A percentile compares a stretch with the other conserved stretches of the same genome.
Conservation (phyloP, 2,888 invertebrate genomes). For the Lithodes maja region DNA sequence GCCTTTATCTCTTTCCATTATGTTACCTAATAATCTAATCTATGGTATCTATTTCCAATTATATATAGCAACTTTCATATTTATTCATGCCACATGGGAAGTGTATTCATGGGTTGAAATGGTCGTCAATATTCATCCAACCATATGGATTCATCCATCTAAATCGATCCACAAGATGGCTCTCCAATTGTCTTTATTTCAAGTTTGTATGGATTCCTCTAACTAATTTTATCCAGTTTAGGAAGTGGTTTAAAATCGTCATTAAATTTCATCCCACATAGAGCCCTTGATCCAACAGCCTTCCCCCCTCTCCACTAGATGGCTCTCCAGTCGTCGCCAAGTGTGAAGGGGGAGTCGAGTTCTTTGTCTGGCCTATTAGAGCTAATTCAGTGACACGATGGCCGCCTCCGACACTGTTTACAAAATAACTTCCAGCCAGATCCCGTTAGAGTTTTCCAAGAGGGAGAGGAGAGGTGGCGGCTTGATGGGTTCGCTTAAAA, state of each 20-base stretch:
- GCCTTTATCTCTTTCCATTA: no score
- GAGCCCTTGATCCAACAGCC: conserved; percentile 27
- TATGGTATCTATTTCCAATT: no score
- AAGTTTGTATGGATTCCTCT: no score
- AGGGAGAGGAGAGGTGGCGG: background rate
- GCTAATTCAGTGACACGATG: conserved; percentile 49
- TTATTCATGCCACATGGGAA: no score
- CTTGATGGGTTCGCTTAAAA: conserved; percentile 34
- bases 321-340: conserved; percentile 40
- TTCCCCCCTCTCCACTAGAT: conserved; percentile 22
- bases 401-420: conserved; percentile 35
- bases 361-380: conserved; percentile 52
- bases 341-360: conserved; percentile 28
- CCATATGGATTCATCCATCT: no score
- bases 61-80: no score
- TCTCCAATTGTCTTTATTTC: no score
- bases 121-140: no score
- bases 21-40: no score
- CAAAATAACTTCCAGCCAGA: conserved; percentile 46
- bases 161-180: no score
- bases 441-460: conserved; percentile 41
- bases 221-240: no score
- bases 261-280: conserved; percentile 41
- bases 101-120: no score
- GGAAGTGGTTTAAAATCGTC: background rate